Base-by-base conservation (phyloP, 2,797 vertebrate genomes). In the Neopelma chrysocephalum region DNA sequence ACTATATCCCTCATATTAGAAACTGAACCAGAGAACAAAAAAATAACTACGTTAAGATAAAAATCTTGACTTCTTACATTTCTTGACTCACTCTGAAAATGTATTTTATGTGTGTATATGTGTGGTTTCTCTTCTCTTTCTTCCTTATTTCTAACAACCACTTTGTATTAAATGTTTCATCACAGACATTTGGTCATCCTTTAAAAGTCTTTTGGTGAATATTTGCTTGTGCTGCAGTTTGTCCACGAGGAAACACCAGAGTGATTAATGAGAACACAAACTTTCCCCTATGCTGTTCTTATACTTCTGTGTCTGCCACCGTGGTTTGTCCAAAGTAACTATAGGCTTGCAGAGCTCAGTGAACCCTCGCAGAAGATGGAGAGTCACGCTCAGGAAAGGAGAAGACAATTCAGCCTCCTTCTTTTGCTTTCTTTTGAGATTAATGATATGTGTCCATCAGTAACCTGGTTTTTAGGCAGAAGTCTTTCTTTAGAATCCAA, bases 171-270 rank as follows among this genome's bases (percentile, higher is more conserved):
- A 77, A 91, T 3, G 6, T 75, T 92, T 95, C 83, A 80, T 77
- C 81, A 82, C 48, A 80, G 58, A 23, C n/a, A 10, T 89, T 92
- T 81, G 90, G 60, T 91, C 87, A 85, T 71, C 48, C 42, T 73
- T 82, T 38, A 79, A 42, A 93, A 92, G 65, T 47, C 16, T 57
- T 89, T 64, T 57, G 60, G n/a, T 80, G 64, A 92, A 89, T 77
- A 57, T 12, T 87, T 91, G 87, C 71, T 95, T 86, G 53, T 92
- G 71, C 45, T 93, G 90, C 87, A 92, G 87, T 90, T 96, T 90
- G 50, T 87, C 32, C 71, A 75, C 0, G 0, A 90, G 82, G 87
- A 82, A 78, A 75, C 51, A 31, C 11, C 43, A 62, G 83, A 65
- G 36, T 89, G 71, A 95, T 60, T 94, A 89, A 94, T 87, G 71